Base-by-base conservation (phyloP, 2,797 vertebrate species). In the Karalla daura region DNA sequence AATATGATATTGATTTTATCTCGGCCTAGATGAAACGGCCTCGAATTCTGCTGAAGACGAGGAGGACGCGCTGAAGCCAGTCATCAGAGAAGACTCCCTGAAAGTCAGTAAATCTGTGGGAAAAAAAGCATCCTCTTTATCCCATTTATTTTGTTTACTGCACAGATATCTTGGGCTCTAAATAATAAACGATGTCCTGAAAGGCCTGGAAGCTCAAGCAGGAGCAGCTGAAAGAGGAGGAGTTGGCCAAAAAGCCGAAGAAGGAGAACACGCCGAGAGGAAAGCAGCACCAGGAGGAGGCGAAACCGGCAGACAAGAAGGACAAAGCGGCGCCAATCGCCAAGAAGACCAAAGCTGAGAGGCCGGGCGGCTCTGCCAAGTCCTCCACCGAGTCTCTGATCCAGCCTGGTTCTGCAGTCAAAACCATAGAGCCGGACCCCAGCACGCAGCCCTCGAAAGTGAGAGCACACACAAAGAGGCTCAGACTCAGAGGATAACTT, bases 171-270 rank as follows among this genome's bases (percentile, higher is more conserved):
- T n/a, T n/a, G n/a, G n/a, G n/a, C n/a, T n/a, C n/a, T n/a, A n/a
- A n/a, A n/a, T n/a, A n/a, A n/a, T n/a, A n/a, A n/a, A n/a, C n/a
- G n/a, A n/a, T n/a, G n/a, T n/a, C n/a, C n/a, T n/a, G n/a, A 13
- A 54, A 99, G 97, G 96, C 96, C 14, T 96, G 94, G 95, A 96
- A 94, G 80, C 62, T 93, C 59, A 94, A 95, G 47, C 95, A 95
- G 74, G 91, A 96, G 0, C 83, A 3, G 4, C 83, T 94, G 27
- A 93, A 87, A 67, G 94, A 95, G 63, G 95, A 97, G 61, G 93
- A 94, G 25, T 37, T 70, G 20, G 32, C 74, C 39, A 94, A 84
- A 45, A 93, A 93, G 79, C 74, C 82, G 40, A 95, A 89, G 74
- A 96, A 93, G 70, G 86, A 89, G 2, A 85, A 60, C 7, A 1